Evolutionary conservation across 2,113 vertebrate genomes (phyloP).

Genomic region (Caranx ignobilis): DNA sequence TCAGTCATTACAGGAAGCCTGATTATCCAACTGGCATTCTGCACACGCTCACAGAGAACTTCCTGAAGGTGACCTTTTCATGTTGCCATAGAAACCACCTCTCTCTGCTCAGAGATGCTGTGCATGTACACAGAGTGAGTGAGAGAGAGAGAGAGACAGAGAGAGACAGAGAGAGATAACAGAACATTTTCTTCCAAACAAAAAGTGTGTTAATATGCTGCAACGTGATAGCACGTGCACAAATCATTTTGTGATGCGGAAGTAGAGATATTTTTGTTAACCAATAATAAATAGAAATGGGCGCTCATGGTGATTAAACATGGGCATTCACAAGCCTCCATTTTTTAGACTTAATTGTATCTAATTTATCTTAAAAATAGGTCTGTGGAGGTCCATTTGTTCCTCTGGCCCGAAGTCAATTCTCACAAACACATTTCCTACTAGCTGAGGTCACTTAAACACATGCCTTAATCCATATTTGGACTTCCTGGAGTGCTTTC

Average conservation of each 20-base stretch:
- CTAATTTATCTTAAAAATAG: slow-evolving; percentile 15
- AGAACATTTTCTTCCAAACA: slow-evolving; percentile 66
- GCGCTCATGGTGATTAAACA: slow-evolving; percentile 6
- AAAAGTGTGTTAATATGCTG: slow-evolving; percentile 61
- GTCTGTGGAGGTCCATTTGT: not conserved
- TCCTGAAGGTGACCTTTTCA: slow-evolving; percentile 89
- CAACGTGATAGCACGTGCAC: slow-evolving; percentile 27
- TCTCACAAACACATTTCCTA: not conserved
- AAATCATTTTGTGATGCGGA: slow-evolving; percentile 25
- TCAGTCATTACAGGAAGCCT: slow-evolving; percentile 84
- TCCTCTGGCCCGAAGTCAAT: not conserved
- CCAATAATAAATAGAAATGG: slow-evolving; percentile 20
- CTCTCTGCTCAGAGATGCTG: slow-evolving; percentile 71
- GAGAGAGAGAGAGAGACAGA: slow-evolving; percentile 53
- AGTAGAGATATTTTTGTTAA: slow-evolving; percentile 44
- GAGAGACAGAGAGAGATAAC: slow-evolving; percentile 52
- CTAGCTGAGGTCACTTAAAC: not conserved
- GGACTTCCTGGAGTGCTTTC: not conserved
- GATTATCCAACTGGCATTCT: slow-evolving; percentile 85
- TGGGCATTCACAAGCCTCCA: not conserved
- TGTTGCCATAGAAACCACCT: slow-evolving; percentile 86
- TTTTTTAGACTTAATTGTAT: slow-evolving; percentile 8
- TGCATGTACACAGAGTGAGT: slow-evolving; percentile 58
- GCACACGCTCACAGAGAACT: slow-evolving; percentile 78
- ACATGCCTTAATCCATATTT: not conserved